A percentile compares a stretch with the other conserved stretches of the same genome.
phyloP scores from a whole-genome alignment of 1,140 invertebrate species.

The Potamilus streckersoni region DNA sequence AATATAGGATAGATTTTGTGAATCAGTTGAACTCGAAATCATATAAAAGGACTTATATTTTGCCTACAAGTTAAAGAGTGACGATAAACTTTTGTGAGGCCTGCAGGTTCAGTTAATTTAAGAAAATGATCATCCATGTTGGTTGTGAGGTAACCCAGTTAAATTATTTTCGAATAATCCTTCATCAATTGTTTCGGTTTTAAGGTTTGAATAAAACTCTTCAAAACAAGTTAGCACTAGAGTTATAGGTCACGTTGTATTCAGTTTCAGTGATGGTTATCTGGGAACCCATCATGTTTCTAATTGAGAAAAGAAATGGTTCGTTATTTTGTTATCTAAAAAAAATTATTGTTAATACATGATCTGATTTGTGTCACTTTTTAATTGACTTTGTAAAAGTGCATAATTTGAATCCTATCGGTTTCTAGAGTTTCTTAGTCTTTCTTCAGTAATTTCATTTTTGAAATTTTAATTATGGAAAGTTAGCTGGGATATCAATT shows the following conservation, averaged over 20 bases:
- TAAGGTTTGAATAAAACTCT: slow-evolving; percentile 39
- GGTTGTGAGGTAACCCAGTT: slow-evolving; percentile 27
- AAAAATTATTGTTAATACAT: slow-evolving; percentile 27
- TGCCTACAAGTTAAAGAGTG: slow-evolving; percentile 29
- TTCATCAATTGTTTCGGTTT: slow-evolving; percentile 27
- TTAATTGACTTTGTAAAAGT: neutral
- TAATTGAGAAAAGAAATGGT: slow-evolving; percentile 27
- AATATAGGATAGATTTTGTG: slow-evolving; percentile 37
- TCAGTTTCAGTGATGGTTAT: slow-evolving; percentile 28
- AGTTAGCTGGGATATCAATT: slow-evolving; percentile 32
- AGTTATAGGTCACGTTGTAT: neutral
- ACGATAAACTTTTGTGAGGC: slow-evolving; percentile 13
- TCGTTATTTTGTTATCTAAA: slow-evolving; percentile 33
- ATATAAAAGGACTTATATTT: slow-evolving; percentile 26
- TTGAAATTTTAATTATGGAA: slow-evolving; percentile 3
- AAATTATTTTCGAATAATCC: slow-evolving; percentile 25
- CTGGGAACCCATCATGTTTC: slow-evolving; percentile 19
- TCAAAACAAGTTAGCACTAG: slow-evolving; percentile 5
- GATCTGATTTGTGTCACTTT: slow-evolving; percentile 12
- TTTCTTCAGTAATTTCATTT: slow-evolving; percentile 16
- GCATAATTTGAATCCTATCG: slow-evolving; percentile 6
- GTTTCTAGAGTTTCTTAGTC: neutral
- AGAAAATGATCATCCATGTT: slow-evolving; percentile 8
- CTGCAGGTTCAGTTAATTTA: slow-evolving; percentile 43
- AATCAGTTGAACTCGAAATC: slow-evolving; percentile 20